Evolutionary conservation across 2,797 vertebrate genomes (phyloP), one percentile per base, ranked within the genome.

Genomic region (Rhinoraja longicauda): DNA sequence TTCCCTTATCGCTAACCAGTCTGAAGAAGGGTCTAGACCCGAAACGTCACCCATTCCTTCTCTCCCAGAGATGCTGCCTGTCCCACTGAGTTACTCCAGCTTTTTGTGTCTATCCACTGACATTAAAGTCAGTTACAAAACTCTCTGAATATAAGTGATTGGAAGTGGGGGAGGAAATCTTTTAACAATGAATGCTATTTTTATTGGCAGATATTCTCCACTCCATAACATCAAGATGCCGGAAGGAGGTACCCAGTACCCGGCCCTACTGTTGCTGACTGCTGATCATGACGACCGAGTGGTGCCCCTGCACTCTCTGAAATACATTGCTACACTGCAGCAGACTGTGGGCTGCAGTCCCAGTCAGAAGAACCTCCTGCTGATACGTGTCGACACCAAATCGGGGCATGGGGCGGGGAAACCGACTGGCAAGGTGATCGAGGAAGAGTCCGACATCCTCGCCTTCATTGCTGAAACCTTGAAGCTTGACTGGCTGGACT

Each of bases 201-300:
- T 32, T n/a, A 12, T 91, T 93, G 79, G 77, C 94, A 97, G 97
- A 94, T 97, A 97, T 93, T 97, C 97, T 45, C 97, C 97, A 19
- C 94, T 97, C 1, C 96, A 97, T 62, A 97, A 96, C 93, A 95
- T 97, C 53, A 15, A 24, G 0, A 59, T 93, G 0, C 94, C 95
- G 0, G 95, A 95, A 82, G 91, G 94, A 0, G 95, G 94, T 3
- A 64, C 93, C 0, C 82, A 95, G 0, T 97, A 95, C 93, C 97
- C 97, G 0, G 96, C 97, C 17, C 76, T 97, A 32, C 95, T 97
- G 93, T 95, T 97, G 1, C 96, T 97, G 93, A 97, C 97, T 0
- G 97, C 95, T 0, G 97, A 97, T 73, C 97, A 97, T 17, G 97
- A 97, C 0, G 97, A 97, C 94, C 96, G 97, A 0, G 97, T 97